A percentile compares a stretch with the other conserved stretches of the same genome.
Evolutionary conservation across 2,797 vertebrate species (phyloP).

Genomic region (Falco rusticolus): DNA sequence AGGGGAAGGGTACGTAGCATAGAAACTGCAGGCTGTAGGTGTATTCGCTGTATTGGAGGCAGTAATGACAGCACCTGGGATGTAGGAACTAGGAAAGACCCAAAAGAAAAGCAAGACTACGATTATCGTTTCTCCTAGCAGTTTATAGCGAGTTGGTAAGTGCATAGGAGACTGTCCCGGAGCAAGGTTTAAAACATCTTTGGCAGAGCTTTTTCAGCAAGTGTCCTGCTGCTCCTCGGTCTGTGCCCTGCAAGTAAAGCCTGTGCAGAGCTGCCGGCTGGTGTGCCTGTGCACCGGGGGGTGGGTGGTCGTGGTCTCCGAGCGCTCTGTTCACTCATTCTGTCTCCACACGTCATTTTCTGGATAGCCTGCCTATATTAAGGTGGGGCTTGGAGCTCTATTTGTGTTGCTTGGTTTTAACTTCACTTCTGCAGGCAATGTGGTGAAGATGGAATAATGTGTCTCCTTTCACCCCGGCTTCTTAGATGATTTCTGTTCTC

Average conservation of each 20-base stretch:
- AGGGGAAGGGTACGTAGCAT: not conserved
- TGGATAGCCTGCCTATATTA: not conserved
- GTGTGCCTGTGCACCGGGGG: fast-evolving
- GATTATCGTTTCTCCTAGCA: not conserved
- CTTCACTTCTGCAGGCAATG: not conserved
- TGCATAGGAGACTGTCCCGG: not conserved
- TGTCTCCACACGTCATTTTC: not conserved
- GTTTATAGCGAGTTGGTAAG: not conserved
- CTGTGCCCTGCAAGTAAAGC: not conserved
- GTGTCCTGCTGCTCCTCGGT: not conserved
- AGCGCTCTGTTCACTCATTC: not conserved
- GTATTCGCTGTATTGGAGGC: not conserved
- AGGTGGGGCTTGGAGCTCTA: not conserved
- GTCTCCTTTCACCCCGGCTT: not conserved
- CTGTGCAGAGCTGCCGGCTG: not conserved
- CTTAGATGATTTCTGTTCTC: fast-evolving
- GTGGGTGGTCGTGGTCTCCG: not conserved
- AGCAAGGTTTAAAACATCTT: not conserved
- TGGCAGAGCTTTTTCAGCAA: not conserved
- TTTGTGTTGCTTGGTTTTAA: not conserved
- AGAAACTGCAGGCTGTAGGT: not conserved
- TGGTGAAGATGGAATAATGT: not conserved
- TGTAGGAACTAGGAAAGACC: not conserved
- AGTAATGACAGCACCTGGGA: not conserved
- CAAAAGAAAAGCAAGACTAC: not conserved